These are phyloP conservation scores for Trididemnum nubilum DNA, from an alignment of 23 tunicate species.

Conservation along the genomic window DNA sequence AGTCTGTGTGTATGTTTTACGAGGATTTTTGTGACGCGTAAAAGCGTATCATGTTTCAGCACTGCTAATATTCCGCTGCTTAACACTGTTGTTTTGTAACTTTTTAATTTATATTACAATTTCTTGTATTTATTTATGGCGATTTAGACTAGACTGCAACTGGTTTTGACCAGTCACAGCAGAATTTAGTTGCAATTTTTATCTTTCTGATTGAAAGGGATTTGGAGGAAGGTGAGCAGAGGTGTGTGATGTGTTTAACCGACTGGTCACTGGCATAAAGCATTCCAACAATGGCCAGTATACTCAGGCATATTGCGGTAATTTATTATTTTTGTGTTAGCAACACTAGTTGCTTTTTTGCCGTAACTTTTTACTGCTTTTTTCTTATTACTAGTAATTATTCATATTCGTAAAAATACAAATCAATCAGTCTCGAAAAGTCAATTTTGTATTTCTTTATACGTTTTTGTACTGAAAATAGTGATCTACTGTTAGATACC, in stretches of 20 bases:
- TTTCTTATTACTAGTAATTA: conserved; percentile 31
- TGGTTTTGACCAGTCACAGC: neutral
- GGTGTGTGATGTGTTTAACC: conserved; percentile 23
- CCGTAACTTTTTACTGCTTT: conserved; percentile 19
- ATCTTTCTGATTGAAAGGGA: neutral
- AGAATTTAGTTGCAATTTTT: conserved; percentile 27
- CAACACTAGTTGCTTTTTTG: conserved; percentile 9
- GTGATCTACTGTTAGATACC: no score
- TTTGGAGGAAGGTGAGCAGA: conserved; percentile 5
- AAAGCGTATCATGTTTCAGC: conserved; percentile 1
- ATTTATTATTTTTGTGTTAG: conserved; percentile 28
- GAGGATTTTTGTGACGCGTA: neutral
- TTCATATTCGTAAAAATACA: conserved; percentile 30
- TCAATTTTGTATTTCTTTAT: no score
- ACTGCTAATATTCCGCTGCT: conserved; percentile 21
- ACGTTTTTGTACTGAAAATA: no score
- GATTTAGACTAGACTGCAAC: conserved; percentile 18
- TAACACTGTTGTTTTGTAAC: conserved; percentile 34
- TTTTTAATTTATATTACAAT: conserved; percentile 27
- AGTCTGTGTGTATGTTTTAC: neutral
- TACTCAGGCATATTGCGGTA: conserved; percentile 39
- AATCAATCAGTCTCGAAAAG: neutral
- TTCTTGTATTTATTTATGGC: conserved; percentile 23
- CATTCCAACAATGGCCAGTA: neutral
- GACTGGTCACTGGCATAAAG: neutral